Base-by-base conservation (phyloP, 1,140 invertebrate species). In the Aphidius ervi region DNA sequence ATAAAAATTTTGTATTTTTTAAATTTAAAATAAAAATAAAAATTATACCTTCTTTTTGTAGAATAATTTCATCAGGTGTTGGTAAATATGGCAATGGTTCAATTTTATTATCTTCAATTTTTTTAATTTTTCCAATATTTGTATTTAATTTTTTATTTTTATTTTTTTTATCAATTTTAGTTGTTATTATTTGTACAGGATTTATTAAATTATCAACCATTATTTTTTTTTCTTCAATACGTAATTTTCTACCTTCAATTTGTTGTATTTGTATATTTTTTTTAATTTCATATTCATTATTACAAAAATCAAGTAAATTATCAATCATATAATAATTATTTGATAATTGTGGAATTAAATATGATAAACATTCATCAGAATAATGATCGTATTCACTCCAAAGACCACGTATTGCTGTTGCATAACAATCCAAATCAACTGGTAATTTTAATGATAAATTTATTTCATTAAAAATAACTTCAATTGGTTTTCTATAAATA, bases 351-450 rank as follows among this genome's bases (percentile, higher is more conserved):
- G 73, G 77, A 5, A 71, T 69, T 5, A 61, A 10, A 63, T 75
- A 85, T n/a, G 77, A 80, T 4, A 10, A 52, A 31, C 67, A 62
- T 6, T 66, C 67, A 50, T 82, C 77, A 2, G 79, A 81, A 50
- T 77, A 82, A 70, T 87, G 85, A 64, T 88, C 86, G 63, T 86
- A 86, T 58, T 80, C 81, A 5, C 85, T 59, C 80, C 85, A 85
- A 48, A 87, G 74, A 6, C 78, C 81, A 47, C 86, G 75, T 20
- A 88, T 69, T 0, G 84, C 84, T 40, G 82, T 80, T 41, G 78
- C 78, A 49, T 83, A 81, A 23, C 83, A 79, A 49, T 79, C 72
- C 0, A 86, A 67, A 7, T 82, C 78, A 9, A 74, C 60, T 1
- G 87, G 87, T 64, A 88, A 74, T 7, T 83, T 80, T 3, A 87